Evolutionary conservation across 2,797 vertebrate species (phyloP).

Genomic region (Chelonia mydas): DNA sequence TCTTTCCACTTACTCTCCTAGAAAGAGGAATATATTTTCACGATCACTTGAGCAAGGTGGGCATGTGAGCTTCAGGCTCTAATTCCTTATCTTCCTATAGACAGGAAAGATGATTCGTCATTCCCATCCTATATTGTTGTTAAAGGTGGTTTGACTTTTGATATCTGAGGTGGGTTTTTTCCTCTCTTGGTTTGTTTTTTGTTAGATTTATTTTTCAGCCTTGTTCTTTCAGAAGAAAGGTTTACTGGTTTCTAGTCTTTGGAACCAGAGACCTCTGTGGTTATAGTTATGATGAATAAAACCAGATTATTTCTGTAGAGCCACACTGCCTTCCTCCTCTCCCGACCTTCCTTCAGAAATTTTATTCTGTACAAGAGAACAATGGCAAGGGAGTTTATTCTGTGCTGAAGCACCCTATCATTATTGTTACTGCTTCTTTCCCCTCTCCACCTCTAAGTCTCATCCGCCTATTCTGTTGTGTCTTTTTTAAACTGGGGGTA

Average conservation of each 20-base stretch:
- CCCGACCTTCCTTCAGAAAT: conserved; percentile 2
- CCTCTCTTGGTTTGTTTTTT: conserved; percentile 5
- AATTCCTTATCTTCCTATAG: neutral
- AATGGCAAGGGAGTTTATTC: conserved; percentile 14
- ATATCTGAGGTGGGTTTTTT: neutral
- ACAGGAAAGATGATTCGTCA: neutral
- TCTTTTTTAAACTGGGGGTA: fast-evolving
- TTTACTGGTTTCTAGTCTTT: neutral
- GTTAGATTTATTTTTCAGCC: neutral
- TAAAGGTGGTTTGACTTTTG: neutral
- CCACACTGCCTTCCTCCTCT: neutral
- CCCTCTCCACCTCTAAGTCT: neutral
- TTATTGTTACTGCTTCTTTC: neutral
- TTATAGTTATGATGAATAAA: neutral
- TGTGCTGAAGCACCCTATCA: neutral
- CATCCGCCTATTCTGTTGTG: neutral
- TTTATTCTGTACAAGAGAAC: neutral
- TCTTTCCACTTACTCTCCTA: neutral
- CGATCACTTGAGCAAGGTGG: neutral
- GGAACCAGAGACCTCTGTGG: neutral
- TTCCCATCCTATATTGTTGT: neutral
- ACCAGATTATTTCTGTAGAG: neutral
- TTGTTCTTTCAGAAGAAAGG: neutral
- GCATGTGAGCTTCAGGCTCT: neutral
- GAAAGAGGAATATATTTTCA: neutral